Evolutionary conservation across 2,888 invertebrate species (phyloP), one percentile per base, ranked within the genome.

Genomic region (Tipula unca): DNA sequence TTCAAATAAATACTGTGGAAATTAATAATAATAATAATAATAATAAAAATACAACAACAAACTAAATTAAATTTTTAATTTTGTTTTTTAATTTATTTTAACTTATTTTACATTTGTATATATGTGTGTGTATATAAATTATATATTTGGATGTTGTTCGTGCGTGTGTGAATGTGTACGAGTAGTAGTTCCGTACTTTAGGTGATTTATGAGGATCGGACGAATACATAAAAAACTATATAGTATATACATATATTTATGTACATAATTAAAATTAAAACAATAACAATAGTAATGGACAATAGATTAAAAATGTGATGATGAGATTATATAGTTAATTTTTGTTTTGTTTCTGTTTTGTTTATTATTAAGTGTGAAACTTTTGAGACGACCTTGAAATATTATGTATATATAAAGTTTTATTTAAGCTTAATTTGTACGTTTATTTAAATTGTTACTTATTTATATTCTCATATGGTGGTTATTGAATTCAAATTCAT

Each of bases 161-260:
- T 69, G 69, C 3, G 25, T 17, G 48, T 10, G 10, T 25, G 69
- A 25, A 10, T 69, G 25, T 69, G 10, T n/a, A n/a, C n/a, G n/a
- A n/a, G 48, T 69, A 25, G 69, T 25, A 69, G 69, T 69, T 69
- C 69, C 25, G 69, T 69, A 69, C 20, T 69, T 69, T 69, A 10
- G 69, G 69, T 69, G 69, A 69, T 69, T 69, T 69, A 69, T 69
- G 69, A 69, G 69, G 69, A 69, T 69, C 69, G 69, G 69, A 69
- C 69, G 69, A 69, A 69, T 69, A 69, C 25, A 69, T 25, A 10
- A 20, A 69, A 69, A 8, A 25, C 48, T 48, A 48, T 17, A n/a
- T n/a, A n/a, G n/a, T n/a, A n/a, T n/a, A n/a, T n/a, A n/a, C n/a
- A n/a, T n/a, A n/a, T n/a, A n/a, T n/a, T n/a, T n/a, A n/a, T n/a